Base-by-base conservation (phyloP, 2,888 invertebrate species). In the Eilema griseolum region DNA sequence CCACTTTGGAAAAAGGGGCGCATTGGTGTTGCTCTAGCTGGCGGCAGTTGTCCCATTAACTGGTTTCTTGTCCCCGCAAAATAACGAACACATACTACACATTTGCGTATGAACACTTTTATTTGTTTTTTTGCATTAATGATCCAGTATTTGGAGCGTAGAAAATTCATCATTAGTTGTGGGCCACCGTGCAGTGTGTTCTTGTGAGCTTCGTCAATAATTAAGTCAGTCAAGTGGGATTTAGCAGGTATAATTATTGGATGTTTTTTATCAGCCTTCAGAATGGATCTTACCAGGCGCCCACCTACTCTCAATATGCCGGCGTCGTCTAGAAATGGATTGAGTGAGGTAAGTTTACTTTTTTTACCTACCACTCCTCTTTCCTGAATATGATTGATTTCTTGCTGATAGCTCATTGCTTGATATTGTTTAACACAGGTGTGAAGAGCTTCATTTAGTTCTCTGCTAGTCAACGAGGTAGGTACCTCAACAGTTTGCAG, bases 141-240 rank as follows among this genome's bases (percentile, higher is more conserved):
- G n/a, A 52, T 52, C 52, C 52, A 52, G 52, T 52, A 52, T n/a
- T 52, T 52, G 20, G n/a, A n/a, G 2, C 20, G 20, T 20, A 52
- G 52, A 52, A n/a, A 52, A 7, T 52, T 52, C n/a, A 52, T 5
- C n/a, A n/a, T n/a, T n/a, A 81, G 12, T 62, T 78, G 79, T 16
- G 69, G 65, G 3, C 81, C 81, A 12, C 83, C 82, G 63, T 84
- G 83, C 12, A 83, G 14, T 1, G 80, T 80, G 16, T 67, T 76
- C 0, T 52, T 5, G 46, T 82, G 82, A 16, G 82, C 79, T 16
- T 84, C 82, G 2, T 28, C 59, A 3, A 82, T 62, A 10, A 84
- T 60, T 14, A 81, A 69, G 0, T 69, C 66, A 0, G 76, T 73
- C 2, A 65, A 28, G 28, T 66, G 65, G 20, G 57, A 66, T 10